Conservation (phyloP, 2,797 vertebrate species). For the Gastrophryne carolinensis region DNA sequence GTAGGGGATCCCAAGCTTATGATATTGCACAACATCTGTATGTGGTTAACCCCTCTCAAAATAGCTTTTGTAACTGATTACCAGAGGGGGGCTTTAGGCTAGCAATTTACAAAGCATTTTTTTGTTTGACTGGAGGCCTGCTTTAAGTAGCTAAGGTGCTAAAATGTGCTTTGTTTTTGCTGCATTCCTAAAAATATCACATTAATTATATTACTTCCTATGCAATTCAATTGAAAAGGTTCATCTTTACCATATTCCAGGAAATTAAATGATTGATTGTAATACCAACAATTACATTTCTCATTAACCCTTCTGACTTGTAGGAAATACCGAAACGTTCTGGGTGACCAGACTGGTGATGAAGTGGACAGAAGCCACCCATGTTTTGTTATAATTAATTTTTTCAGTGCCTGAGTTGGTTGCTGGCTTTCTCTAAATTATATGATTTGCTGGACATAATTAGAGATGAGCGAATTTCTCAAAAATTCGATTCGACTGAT, state of each 20-base stretch:
- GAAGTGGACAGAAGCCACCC: slow-evolving; percentile 28
- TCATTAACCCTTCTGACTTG: background rate
- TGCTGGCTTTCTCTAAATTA: slow-evolving; percentile 21
- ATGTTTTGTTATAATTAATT: slow-evolving; percentile 34
- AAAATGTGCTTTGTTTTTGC: background rate
- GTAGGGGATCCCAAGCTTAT: no score
- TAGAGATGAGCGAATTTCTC: no score
- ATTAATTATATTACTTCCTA: background rate
- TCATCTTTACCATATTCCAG: background rate
- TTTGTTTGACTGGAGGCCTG: no score
- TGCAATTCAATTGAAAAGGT: background rate
- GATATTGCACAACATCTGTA: no score
- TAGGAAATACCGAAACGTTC: background rate
- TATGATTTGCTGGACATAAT: no score
- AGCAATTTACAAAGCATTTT: no score
- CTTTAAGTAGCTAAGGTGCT: no score
- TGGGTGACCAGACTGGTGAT: background rate
- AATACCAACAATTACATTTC: background rate
- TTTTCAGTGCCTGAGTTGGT: slow-evolving; percentile 27
- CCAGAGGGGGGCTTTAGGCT: no score
- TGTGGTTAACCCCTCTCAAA: no score
- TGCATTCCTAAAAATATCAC: background rate
- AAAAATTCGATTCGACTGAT: no score
- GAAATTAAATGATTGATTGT: background rate
- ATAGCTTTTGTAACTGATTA: no score